Evolutionary conservation across 2,113 vertebrate genomes (phyloP).

Genomic region (Sceloporus undulatus): DNA sequence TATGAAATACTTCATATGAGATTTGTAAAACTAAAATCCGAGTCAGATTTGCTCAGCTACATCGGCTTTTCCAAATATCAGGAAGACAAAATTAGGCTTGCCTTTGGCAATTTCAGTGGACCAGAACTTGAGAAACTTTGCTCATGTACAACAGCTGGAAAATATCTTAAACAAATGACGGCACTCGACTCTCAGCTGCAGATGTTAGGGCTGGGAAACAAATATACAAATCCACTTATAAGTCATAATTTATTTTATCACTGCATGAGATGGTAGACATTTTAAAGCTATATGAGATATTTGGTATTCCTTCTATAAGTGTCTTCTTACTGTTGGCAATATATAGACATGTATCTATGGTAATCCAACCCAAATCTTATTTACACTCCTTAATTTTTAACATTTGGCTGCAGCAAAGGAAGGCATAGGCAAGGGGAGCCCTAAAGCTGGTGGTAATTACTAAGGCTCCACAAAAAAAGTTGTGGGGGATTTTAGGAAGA

Average conservation of each 20-base stretch:
- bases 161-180: constrained; percentile 19
- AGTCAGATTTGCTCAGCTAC: neutral
- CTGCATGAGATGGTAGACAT: neutral
- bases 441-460: constrained; percentile 51
- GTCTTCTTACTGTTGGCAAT: constrained; percentile 32
- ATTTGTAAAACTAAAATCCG: neutral
- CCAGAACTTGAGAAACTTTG: neutral
- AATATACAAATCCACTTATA: constrained; percentile 26
- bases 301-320: constrained; percentile 18
- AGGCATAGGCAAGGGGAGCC: constrained; percentile 35
- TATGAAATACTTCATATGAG: neutral
- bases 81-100: neutral
- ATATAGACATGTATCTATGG: neutral
- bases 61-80: neutral
- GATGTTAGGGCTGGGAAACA: constrained; percentile 34
- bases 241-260: neutral
- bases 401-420: constrained; percentile 32
- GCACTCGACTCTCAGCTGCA: constrained; percentile 1
- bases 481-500: constrained; percentile 31
- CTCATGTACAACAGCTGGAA: constrained; percentile 31
- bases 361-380: constrained; percentile 25
- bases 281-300: constrained; percentile 16
- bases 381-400: constrained; percentile 48
- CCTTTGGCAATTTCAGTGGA: neutral
- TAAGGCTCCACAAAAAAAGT: constrained; percentile 26